phyloP scores from a whole-genome alignment of 92 coral and sea anemone genomes.

The Zoanthus gigantus region DNA sequence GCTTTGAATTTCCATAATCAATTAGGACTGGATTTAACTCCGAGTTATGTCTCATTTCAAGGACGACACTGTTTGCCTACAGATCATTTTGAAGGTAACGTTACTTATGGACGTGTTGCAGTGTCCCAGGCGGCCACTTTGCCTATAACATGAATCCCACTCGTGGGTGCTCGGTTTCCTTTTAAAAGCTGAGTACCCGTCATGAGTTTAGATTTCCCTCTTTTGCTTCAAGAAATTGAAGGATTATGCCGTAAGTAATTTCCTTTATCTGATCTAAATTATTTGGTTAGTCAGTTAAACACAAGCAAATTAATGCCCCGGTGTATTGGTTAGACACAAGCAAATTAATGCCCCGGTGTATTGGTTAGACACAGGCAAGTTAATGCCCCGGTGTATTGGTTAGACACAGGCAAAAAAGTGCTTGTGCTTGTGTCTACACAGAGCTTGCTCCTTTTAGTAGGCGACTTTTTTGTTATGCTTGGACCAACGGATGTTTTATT shows the following conservation, averaged over 20 bases:
- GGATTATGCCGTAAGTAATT: conserved; percentile 1
- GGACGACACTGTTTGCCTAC: conserved; percentile 31
- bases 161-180: conserved; percentile 2
- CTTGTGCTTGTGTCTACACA: too few relatives aligned
- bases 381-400: too few relatives aligned
- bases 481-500: too few relatives aligned
- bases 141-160: conserved; percentile 22
- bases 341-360: too few relatives aligned
- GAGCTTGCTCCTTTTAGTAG: neutral
- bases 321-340: too few relatives aligned
- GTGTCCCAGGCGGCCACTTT: conserved; percentile 5
- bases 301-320: too few relatives aligned
- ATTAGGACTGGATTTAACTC: conserved; percentile 26
- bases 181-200: neutral
- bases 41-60: conserved; percentile 3
- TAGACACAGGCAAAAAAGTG: too few relatives aligned
- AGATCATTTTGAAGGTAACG: conserved; percentile 33
- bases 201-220: neutral
- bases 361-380: too few relatives aligned
- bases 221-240: conserved; percentile 22
- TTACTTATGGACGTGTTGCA: conserved; percentile 17
- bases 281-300: too few relatives aligned
- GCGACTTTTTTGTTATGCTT: too few relatives aligned
- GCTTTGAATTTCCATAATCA: conserved; percentile 3
- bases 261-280: neutral